Conservation (phyloP, 2,113 vertebrate species). For the Malurus elegans region DNA sequence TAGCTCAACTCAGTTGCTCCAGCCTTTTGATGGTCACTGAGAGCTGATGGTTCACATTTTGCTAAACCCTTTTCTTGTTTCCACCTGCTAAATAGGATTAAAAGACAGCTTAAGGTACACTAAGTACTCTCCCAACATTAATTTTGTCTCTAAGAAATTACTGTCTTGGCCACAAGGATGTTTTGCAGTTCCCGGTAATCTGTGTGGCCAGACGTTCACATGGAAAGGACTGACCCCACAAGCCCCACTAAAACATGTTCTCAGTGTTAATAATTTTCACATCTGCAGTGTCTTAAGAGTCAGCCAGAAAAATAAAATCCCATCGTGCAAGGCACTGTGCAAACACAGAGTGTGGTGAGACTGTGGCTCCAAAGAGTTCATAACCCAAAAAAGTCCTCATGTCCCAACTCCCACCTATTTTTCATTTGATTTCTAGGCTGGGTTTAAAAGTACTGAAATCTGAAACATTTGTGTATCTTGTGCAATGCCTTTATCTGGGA, state of each 20-base stretch:
- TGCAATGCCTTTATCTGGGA: not conserved
- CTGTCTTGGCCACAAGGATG: not conserved
- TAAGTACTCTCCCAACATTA: not conserved
- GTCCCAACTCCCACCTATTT: not conserved
- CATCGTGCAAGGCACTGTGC: not conserved
- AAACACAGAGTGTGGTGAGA: not conserved
- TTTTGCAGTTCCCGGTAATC: not conserved
- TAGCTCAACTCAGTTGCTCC: not conserved
- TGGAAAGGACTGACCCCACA: not conserved
- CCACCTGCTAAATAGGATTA: slow-evolving; percentile 7
- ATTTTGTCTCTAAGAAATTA: not conserved
- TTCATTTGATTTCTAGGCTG: not conserved
- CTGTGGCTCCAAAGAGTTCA: not conserved
- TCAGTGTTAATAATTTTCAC: not conserved
- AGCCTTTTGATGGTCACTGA: not conserved
- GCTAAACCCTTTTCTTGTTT: slow-evolving; percentile 24
- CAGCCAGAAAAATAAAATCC: not conserved
- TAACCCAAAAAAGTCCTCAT: not conserved
- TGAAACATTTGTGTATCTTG: not conserved
- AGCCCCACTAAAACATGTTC: not conserved
- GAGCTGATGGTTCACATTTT: not conserved
- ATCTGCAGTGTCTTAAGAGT: not conserved
- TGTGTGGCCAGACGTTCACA: not conserved
- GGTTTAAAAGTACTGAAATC: not conserved
- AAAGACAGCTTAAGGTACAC: slow-evolving; percentile 17